These are phyloP conservation scores for Sturmia bella DNA, from an alignment of 2,888 invertebrate species.

Conservation along the genomic window DNA sequence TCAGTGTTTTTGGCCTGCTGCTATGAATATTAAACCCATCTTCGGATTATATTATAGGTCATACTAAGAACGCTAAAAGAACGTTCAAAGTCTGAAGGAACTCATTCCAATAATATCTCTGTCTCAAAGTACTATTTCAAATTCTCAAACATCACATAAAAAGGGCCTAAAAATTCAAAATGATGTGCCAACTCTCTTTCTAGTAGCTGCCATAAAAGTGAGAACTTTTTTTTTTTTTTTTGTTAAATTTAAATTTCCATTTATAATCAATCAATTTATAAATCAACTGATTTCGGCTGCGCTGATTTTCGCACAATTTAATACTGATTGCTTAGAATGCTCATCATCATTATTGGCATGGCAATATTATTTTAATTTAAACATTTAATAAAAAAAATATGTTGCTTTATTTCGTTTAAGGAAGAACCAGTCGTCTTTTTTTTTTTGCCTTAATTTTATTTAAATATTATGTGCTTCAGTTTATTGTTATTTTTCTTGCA, in stretches of 20 bases:
- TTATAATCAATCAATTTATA: too few relatives aligned
- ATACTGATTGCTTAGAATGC: neutral
- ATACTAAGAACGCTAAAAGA: too few relatives aligned
- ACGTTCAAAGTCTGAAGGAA: too few relatives aligned
- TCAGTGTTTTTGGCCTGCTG: too few relatives aligned
- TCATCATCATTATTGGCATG: neutral
- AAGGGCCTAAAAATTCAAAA: too few relatives aligned
- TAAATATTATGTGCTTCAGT: constrained; percentile 19
- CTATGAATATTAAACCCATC: too few relatives aligned
- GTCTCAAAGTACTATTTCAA: too few relatives aligned
- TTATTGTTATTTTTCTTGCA: constrained; percentile 22
- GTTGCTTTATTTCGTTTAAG: neutral
- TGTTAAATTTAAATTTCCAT: neutral
- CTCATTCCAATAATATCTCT: too few relatives aligned
- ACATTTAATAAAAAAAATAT: neutral
- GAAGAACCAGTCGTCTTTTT: neutral
- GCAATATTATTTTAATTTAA: neutral
- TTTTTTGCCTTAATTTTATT: constrained; percentile 11
- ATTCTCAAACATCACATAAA: too few relatives aligned
- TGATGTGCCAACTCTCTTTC: too few relatives aligned
- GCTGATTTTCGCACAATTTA: constrained; percentile 2
- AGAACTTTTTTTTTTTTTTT: neutral
- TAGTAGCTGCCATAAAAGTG: neutral
- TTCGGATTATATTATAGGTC: too few relatives aligned
- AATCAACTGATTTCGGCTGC: neutral